A percentile compares a stretch with the other conserved stretches of the same genome.
Evolutionary conservation across 2,797 vertebrate genomes (phyloP).

Genomic region (Thunnus albacares): DNA sequence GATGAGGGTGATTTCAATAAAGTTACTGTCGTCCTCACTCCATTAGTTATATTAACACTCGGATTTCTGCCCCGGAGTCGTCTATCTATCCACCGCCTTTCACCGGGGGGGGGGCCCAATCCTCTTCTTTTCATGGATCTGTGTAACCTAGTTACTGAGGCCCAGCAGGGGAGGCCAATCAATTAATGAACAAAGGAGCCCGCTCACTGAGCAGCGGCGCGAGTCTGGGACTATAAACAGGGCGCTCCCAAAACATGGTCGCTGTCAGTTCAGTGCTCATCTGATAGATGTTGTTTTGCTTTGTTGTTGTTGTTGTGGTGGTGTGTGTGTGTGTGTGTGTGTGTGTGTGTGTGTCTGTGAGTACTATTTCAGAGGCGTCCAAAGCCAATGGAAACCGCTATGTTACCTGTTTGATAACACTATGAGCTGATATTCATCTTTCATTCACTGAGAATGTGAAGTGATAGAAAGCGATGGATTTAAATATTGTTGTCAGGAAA

Average conservation of each 20-base stretch:
- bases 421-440: constrained; percentile 3
- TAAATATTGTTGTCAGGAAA: neutral
- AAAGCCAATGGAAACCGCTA: constrained; percentile 16
- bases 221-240: constrained; percentile 79
- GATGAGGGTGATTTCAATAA: constrained; percentile 84
- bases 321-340: constrained; percentile 17
- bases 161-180: constrained; percentile 84
- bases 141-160: constrained; percentile 86
- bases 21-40: constrained; percentile 79
- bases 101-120: constrained; percentile 47
- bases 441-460: constrained; percentile 6
- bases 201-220: constrained; percentile 73
- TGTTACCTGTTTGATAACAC: constrained; percentile 48
- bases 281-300: constrained; percentile 80
- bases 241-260: constrained; percentile 76
- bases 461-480: constrained; percentile 27
- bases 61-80: constrained; percentile 68
- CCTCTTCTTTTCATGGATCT: constrained; percentile 78
- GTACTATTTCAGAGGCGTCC: constrained; percentile 21
- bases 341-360: constrained; percentile 24
- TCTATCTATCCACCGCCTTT: constrained; percentile 71
- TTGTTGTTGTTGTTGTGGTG: constrained; percentile 57
- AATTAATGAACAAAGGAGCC: constrained; percentile 87
- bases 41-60: constrained; percentile 85
- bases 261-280: constrained; percentile 73